Conservation (phyloP, 2,888 invertebrate species). For the Amphimallon solstitiale region DNA sequence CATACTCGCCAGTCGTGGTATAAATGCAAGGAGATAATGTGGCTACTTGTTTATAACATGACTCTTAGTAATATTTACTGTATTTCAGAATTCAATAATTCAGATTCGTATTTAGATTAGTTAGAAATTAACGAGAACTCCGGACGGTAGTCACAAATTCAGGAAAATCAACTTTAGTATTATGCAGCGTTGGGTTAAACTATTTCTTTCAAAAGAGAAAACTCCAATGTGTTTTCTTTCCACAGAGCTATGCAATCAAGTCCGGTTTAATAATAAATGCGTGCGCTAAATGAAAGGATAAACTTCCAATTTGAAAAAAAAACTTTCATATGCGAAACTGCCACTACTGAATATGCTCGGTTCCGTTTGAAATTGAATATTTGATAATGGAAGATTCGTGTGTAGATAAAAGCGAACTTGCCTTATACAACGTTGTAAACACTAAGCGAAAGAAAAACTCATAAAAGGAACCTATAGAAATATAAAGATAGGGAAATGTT, state of each 20-base stretch:
- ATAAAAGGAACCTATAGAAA: slow-evolving; percentile 45
- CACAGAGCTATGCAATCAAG: slow-evolving; percentile 40
- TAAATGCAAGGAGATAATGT: too few relatives aligned
- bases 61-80: too few relatives aligned
- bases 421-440: slow-evolving; percentile 43
- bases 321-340: slow-evolving; percentile 42
- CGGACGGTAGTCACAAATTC: too few relatives aligned
- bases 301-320: slow-evolving; percentile 43
- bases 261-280: slow-evolving; percentile 46
- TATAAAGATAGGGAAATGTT: slow-evolving; percentile 47
- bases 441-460: slow-evolving; percentile 43
- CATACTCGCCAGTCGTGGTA: too few relatives aligned
- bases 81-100: too few relatives aligned
- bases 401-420: slow-evolving; percentile 39
- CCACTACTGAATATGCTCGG: slow-evolving; percentile 37
- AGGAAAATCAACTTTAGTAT: too few relatives aligned
- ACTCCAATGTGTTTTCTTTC: too few relatives aligned
- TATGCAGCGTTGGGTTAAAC: too few relatives aligned
- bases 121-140: too few relatives aligned
- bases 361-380: slow-evolving; percentile 49
- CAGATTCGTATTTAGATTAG: too few relatives aligned
- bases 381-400: slow-evolving; percentile 47
- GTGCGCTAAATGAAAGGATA: slow-evolving; percentile 44
- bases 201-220: too few relatives aligned
- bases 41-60: too few relatives aligned